phyloP scores from a whole-genome alignment of 2,888 invertebrate species.

The Willowsia nigromaculata region DNA sequence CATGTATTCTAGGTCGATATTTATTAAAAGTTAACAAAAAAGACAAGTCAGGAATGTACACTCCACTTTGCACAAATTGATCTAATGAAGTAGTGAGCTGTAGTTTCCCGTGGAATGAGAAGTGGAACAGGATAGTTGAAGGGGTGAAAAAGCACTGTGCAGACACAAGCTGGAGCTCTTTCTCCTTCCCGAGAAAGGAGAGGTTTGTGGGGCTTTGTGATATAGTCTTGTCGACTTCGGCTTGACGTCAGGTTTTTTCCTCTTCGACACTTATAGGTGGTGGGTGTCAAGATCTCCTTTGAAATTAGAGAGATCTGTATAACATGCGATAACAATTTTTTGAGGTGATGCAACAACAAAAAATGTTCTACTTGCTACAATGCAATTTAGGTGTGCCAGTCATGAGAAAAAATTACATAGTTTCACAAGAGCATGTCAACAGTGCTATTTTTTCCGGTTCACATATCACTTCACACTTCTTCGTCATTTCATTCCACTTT shows the following conservation, averaged over 20 bases:
- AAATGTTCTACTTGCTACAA: not conserved
- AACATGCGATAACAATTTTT: not conserved
- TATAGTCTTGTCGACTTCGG: not conserved
- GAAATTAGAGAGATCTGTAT: not conserved
- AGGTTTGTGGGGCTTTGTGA: not conserved
- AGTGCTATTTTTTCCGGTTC: not conserved
- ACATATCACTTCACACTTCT: not conserved
- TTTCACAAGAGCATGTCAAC: not conserved
- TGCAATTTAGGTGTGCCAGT: not conserved
- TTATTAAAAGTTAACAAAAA: no score
- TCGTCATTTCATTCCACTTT: slow-evolving; percentile 29
- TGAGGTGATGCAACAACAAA: not conserved
- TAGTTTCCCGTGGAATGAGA: not conserved
- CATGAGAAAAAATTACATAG: not conserved
- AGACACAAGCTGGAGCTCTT: not conserved
- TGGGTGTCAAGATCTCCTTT: no score
- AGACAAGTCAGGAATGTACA: no score
- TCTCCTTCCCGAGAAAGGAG: not conserved
- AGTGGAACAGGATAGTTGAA: not conserved
- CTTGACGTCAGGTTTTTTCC: no score
- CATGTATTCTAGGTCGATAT: no score
- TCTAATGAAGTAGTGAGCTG: no score
- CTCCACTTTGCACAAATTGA: no score
- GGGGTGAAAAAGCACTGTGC: not conserved
- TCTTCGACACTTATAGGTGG: no score